Evolutionary conservation across 53 echinoderm and acorn worm species (phyloP).

Genomic region (Luidia sarsii): DNA sequence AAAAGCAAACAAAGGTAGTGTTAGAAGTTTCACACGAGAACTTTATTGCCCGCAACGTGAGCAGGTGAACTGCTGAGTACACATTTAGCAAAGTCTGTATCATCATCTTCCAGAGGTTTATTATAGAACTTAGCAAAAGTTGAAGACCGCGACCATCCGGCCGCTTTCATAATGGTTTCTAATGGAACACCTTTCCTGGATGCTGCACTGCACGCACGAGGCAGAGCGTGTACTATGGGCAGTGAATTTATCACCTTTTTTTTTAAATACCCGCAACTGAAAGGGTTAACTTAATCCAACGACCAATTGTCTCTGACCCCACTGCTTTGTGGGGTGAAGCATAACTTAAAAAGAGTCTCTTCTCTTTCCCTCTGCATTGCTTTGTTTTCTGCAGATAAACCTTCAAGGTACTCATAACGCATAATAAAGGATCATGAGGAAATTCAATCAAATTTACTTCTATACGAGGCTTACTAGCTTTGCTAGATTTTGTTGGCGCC

Average conservation of each 20-base stretch:
- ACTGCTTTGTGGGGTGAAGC: neutral
- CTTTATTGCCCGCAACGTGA: neutral
- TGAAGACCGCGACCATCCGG: slow-evolving; percentile 13
- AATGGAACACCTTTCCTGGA: slow-evolving; percentile 4
- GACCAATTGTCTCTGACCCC: neutral
- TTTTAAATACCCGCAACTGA: no score
- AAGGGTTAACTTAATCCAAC: neutral
- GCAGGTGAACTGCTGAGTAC: neutral
- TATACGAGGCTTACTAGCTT: neutral
- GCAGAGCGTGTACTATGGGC: no score
- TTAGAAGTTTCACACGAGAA: neutral
- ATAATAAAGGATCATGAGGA: neutral
- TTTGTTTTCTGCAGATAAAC: neutral
- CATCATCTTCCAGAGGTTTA: neutral
- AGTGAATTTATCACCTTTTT: no score
- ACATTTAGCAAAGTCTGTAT: neutral
- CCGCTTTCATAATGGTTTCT: slow-evolving; percentile 7
- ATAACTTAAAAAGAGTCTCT: neutral
- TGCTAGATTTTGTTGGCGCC: no score
- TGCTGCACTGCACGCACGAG: no score
- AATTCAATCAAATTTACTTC: neutral
- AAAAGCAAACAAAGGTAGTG: neutral
- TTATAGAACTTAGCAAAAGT: no score
- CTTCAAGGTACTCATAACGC: neutral
- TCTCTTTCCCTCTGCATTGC: neutral